Percentiles rank a stretch among this genome's conserved stretches.
Evolutionary conservation across 1,140 invertebrate species (phyloP).

Genomic region (Magallana angulata): DNA sequence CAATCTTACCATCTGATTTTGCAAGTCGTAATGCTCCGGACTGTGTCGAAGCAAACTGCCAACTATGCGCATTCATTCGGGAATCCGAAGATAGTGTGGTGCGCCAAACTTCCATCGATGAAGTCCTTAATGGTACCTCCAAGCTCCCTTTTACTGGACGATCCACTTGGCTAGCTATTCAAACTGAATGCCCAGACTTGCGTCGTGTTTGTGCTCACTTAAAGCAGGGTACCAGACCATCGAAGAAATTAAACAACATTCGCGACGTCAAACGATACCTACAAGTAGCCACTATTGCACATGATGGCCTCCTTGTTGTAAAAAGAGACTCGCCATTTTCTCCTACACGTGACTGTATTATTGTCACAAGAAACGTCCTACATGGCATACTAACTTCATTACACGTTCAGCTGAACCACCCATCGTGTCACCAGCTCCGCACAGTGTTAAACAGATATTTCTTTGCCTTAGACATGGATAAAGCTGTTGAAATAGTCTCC

Average conservation of each 20-base stretch:
- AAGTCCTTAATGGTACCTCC: slow-evolving; percentile 41
- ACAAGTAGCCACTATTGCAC: slow-evolving; percentile 41
- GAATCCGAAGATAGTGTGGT: slow-evolving; percentile 41
- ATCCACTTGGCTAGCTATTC: slow-evolving; percentile 46
- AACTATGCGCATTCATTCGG: slow-evolving; percentile 33
- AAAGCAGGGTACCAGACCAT: slow-evolving; percentile 43
- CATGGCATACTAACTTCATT: slow-evolving; percentile 50
- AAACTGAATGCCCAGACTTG: slow-evolving; percentile 46
- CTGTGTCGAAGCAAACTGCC: slow-evolving; percentile 40
- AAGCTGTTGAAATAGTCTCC: slow-evolving; percentile 15
- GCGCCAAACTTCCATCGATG: slow-evolving; percentile 1
- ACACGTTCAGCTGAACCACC: slow-evolving; percentile 49
- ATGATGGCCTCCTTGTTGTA: slow-evolving; percentile 50
- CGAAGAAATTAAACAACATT: slow-evolving; percentile 46
- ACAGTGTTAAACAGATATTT: slow-evolving; percentile 50
- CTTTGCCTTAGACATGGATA: slow-evolving; percentile 57
- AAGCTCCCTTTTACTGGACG: slow-evolving; percentile 50
- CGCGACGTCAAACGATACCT: slow-evolving; percentile 57
- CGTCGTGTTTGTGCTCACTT: slow-evolving; percentile 48
- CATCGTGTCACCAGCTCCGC: slow-evolving; percentile 42
- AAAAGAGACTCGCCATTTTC: slow-evolving; percentile 29
- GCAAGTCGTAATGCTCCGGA: slow-evolving; percentile 55
- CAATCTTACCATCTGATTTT: slow-evolving; percentile 58
- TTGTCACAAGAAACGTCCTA: slow-evolving; percentile 52
- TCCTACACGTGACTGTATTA: slow-evolving; percentile 36